Percentiles rank a stretch among this genome's conserved stretches.
Evolutionary conservation across 1,140 invertebrate genomes (phyloP).

Genomic region (Ylistrum balloti): DNA sequence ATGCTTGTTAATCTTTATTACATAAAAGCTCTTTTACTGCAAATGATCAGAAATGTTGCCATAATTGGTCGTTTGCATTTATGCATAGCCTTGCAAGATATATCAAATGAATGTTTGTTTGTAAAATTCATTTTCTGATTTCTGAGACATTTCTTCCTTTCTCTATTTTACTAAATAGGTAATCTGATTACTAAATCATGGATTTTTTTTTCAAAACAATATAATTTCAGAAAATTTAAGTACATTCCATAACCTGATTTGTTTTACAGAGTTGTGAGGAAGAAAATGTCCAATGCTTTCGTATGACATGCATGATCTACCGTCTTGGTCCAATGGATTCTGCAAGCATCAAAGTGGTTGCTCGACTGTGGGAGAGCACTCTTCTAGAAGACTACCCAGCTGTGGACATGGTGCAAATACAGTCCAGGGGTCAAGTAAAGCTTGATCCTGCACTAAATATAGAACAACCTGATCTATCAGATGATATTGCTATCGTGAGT

Average conservation of each 20-base stretch:
- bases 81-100: too few relatives aligned
- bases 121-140: too few relatives aligned
- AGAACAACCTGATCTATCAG: not conserved
- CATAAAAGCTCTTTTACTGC: too few relatives aligned
- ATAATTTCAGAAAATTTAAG: too few relatives aligned
- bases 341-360: conserved; percentile 66
- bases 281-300: conserved; percentile 63
- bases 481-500: not conserved
- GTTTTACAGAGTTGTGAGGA: conserved; percentile 66
- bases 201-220: too few relatives aligned
- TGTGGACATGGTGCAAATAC: conserved; percentile 6
- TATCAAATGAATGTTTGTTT: too few relatives aligned
- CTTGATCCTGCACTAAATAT: not conserved
- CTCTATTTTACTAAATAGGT: too few relatives aligned
- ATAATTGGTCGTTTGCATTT: too few relatives aligned
- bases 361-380: conserved; percentile 74
- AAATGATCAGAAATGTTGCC: too few relatives aligned
- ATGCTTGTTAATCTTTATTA: too few relatives aligned
- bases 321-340: conserved; percentile 57
- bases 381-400: conserved; percentile 61
- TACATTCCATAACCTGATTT: not conserved
- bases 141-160: too few relatives aligned
- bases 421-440: not conserved
- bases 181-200: too few relatives aligned
- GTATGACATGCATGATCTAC: conserved; percentile 64